Evolutionary conservation across 2,797 vertebrate species (phyloP).

Genomic region (Vespertilio murinus): DNA sequence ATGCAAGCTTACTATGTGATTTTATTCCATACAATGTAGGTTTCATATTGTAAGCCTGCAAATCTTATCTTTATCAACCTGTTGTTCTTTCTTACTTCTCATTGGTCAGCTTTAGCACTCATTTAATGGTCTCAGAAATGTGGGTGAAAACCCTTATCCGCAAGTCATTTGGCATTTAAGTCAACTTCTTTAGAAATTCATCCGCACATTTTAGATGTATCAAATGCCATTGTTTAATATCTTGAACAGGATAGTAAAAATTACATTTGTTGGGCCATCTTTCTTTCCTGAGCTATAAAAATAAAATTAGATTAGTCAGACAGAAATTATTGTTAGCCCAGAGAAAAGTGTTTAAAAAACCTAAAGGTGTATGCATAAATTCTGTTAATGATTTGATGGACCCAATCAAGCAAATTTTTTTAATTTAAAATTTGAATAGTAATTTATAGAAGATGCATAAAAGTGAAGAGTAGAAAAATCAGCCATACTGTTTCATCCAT

Average conservation of each 20-base stretch:
- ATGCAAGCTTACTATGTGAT: conserved; percentile 38
- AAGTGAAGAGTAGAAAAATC: conserved; percentile 1
- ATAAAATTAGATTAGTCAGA: background rate
- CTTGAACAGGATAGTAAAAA: background rate
- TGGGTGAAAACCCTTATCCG: conserved; percentile 73
- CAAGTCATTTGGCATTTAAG: conserved; percentile 69
- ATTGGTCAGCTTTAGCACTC: conserved; percentile 58
- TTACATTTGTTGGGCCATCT: background rate
- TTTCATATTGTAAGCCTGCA: background rate
- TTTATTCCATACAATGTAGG: conserved; percentile 3
- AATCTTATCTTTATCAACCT: conserved; percentile 76
- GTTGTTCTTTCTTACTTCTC: conserved; percentile 69
- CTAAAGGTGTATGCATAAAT: background rate
- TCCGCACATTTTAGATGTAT: conserved; percentile 63
- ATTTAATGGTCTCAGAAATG: conserved; percentile 57
- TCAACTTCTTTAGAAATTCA: conserved; percentile 61
- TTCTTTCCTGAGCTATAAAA: background rate
- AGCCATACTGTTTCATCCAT: background rate
- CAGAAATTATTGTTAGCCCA: background rate
- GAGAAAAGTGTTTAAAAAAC: background rate
- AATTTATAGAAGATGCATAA: background rate
- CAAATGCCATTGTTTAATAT: background rate
- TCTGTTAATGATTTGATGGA: background rate
- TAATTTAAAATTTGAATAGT: background rate
- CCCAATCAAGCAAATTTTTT: background rate